Percentiles rank a stretch among this genome's conserved stretches.
phyloP scores from a whole-genome alignment of 2,797 vertebrate species.

The Dermochelys coriacea region DNA sequence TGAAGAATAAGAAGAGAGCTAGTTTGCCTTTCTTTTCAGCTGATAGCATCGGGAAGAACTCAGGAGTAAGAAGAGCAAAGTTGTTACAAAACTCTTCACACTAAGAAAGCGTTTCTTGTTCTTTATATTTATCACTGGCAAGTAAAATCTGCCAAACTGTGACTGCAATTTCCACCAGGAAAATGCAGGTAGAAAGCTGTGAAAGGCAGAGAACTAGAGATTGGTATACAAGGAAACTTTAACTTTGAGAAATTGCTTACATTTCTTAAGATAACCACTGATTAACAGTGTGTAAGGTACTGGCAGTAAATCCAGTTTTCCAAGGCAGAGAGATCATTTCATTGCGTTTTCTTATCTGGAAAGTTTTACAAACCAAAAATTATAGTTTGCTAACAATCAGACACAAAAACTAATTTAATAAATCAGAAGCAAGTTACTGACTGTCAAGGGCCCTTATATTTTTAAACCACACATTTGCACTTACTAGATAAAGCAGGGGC shows the following conservation, averaged over 20 bases:
- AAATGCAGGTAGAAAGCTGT: not conserved
- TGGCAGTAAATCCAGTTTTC: constrained; percentile 9
- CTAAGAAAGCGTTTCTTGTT: too few species aligned
- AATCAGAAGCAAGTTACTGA: not conserved
- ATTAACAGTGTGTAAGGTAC: not conserved
- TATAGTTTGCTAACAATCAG: not conserved
- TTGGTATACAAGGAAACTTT: not conserved
- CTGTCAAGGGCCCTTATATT: not conserved
- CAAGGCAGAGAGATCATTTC: not conserved
- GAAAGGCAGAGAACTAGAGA: too few species aligned
- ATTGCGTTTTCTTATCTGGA: constrained; percentile 12
- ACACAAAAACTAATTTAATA: constrained; percentile 6
- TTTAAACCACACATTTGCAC: not conserved
- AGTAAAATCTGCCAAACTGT: not conserved
- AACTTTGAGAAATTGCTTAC: not conserved
- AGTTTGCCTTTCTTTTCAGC: too few species aligned
- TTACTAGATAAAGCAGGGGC: not conserved
- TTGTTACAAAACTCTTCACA: too few species aligned
- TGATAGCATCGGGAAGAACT: too few species aligned
- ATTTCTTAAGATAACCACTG: not conserved
- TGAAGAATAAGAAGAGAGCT: too few species aligned
- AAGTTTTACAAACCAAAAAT: not conserved
- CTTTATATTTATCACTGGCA: not conserved
- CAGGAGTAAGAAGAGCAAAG: too few species aligned
- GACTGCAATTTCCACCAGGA: too few species aligned